Evolutionary conservation across 2,888 invertebrate species (phyloP).

Genomic region (Temnothorax ravouxi): DNA sequence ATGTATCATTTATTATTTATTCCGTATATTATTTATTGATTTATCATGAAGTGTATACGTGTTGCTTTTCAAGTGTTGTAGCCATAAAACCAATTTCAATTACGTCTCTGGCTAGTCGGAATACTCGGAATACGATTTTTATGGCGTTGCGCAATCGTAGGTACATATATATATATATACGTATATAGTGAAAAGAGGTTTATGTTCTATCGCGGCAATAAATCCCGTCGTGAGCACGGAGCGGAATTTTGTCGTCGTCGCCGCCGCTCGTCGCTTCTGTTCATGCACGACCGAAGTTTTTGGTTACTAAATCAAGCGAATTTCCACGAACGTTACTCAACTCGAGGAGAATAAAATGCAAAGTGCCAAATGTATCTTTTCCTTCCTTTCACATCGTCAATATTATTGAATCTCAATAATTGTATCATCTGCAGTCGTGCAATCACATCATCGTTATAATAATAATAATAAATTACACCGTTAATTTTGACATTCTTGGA

Average conservation of each 20-base stretch:
- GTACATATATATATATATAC: not conserved
- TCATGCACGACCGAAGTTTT: not conserved
- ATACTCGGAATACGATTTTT: conserved; percentile 14
- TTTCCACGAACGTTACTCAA: not conserved
- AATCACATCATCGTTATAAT: not conserved
- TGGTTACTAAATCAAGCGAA: conserved; percentile 5
- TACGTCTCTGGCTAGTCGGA: not conserved
- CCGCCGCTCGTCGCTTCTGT: conserved; percentile 2
- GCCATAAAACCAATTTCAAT: not conserved
- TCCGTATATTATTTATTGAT: not conserved
- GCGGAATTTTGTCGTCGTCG: conserved; percentile 36
- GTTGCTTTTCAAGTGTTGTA: not conserved
- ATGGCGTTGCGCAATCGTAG: conserved; percentile 17
- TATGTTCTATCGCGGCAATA: conserved; percentile 44
- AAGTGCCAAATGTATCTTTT: not conserved
- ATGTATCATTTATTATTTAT: not conserved
- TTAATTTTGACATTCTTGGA: not conserved
- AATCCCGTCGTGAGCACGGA: not conserved
- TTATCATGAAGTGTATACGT: not conserved
- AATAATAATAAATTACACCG: not conserved
- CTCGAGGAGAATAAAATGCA: not conserved
- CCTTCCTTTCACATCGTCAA: not conserved
- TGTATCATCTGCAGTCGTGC: not conserved
- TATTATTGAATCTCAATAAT: not conserved
- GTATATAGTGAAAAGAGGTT: conserved; percentile 5